These are phyloP conservation scores for Silurus lanzhouensis DNA, from an alignment of 2,797 vertebrate species.

Conservation along the genomic window DNA sequence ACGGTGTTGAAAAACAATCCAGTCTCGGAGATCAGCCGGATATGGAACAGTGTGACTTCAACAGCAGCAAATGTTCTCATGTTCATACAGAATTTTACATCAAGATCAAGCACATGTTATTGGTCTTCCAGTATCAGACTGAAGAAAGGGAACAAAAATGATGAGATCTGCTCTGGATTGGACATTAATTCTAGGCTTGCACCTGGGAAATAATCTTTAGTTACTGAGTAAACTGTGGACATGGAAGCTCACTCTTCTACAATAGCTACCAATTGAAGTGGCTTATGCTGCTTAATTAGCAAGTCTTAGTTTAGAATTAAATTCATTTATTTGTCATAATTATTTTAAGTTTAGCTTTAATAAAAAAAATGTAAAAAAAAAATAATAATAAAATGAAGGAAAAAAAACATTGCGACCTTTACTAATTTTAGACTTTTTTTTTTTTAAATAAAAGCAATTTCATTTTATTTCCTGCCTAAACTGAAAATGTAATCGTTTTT, in stretches of 20 bases:
- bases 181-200: neutral
- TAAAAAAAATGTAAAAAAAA: neutral
- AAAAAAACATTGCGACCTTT: neutral
- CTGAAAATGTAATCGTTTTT: neutral
- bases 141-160: neutral
- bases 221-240: neutral
- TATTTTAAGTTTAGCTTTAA: neutral
- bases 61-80: neutral
- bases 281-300: neutral
- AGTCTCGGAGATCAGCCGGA: neutral
- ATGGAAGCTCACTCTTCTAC: neutral
- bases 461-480: neutral
- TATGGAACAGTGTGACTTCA: neutral
- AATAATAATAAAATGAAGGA: too few relatives aligned
- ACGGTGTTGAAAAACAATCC: neutral
- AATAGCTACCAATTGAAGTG: neutral
- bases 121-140: neutral
- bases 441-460: too few relatives aligned
- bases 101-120: neutral
- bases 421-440: neutral
- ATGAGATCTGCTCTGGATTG: neutral
- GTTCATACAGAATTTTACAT: neutral
- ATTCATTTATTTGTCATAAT: conserved; percentile 8
- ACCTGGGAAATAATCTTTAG: neutral
- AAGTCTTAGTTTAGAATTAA: neutral